A percentile compares a stretch with the other conserved stretches of the same genome.
phyloP scores from a whole-genome alignment of 2,797 vertebrate species.

The Morus bassanus region DNA sequence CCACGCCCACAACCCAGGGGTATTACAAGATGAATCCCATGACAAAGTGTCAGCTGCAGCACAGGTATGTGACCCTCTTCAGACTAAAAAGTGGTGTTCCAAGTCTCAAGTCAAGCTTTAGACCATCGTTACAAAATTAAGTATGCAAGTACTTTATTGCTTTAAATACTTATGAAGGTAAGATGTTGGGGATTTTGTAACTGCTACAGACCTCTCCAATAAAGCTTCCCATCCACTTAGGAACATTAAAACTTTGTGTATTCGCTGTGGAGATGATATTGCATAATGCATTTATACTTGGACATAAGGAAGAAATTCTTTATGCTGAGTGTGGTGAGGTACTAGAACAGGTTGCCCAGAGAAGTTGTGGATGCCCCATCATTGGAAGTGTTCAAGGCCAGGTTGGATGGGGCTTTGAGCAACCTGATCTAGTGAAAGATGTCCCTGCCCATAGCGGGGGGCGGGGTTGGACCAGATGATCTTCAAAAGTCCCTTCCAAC shows the following conservation, averaged over 20 bases:
- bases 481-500: neutral
- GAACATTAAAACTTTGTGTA: neutral
- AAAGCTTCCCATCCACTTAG: neutral
- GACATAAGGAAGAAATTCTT: neutral
- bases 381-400: neutral
- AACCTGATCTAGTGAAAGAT: neutral
- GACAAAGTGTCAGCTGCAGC: neutral
- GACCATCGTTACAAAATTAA: neutral
- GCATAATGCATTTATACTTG: neutral
- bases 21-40: neutral
- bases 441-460: neutral
- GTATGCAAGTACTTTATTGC: neutral
- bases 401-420: neutral
- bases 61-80: neutral
- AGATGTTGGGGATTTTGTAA: neutral
- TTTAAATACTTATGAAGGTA: neutral
- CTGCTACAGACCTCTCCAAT: neutral
- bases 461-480: neutral
- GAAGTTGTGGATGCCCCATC: neutral
- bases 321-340: neutral
- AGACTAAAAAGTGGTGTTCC: neutral
- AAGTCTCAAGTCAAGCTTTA: neutral
- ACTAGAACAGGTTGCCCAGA: neutral
- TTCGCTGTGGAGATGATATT: neutral
- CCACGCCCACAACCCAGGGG: neutral